Evolutionary conservation across 2,797 vertebrate genomes (phyloP), one percentile per base, ranked within the genome.

Genomic region (Erpetoichthys calabaricus): DNA sequence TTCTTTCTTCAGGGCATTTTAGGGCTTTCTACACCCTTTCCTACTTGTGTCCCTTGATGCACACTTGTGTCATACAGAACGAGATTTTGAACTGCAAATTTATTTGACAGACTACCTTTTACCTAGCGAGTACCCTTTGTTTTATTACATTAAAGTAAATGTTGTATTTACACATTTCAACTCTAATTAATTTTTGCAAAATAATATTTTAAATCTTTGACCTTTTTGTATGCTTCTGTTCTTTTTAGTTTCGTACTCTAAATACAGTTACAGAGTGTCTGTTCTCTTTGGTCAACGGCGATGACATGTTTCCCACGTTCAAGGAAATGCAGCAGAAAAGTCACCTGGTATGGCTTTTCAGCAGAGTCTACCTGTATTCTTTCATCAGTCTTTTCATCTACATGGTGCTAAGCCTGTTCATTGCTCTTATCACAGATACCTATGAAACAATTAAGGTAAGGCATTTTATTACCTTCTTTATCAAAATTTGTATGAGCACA

Each of bases 321-420:
- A 84, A 87, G 63, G 76, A 85, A 69, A 84, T 97, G 82, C 85
- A 86, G 55, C 81, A 84, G 65, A 91, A 89, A 64, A 90, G 83
- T 64, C 85, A 88, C 70, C 72, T 91, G 76, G 89, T 99, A 65
- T 98, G 94, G 95, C 66, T 97, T 2, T 98, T 98, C 75, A 97
- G 94, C 75, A 83, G 89, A 46, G 62, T 94, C 57, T 99, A 98
- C 65, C 82, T 99, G 62, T 98, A 96, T 73, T 88, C 90, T 42
- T 99, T 95, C 79, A 94, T 95, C 77, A 90, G 90, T 45, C 81
- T 98, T 60, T 98, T 99, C 64, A 91, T 93, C 71, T 97, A 92
- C 65, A 94, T 99, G 93, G 91, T 98, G 59, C 85, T 98, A 70
- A 98, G 93, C 70, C 88, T 98, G 54, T 98, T 97, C 80, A 97